Evolutionary conservation across 2,888 invertebrate genomes (phyloP), one percentile per base, ranked within the genome.

Genomic region (Anodontia alba): DNA sequence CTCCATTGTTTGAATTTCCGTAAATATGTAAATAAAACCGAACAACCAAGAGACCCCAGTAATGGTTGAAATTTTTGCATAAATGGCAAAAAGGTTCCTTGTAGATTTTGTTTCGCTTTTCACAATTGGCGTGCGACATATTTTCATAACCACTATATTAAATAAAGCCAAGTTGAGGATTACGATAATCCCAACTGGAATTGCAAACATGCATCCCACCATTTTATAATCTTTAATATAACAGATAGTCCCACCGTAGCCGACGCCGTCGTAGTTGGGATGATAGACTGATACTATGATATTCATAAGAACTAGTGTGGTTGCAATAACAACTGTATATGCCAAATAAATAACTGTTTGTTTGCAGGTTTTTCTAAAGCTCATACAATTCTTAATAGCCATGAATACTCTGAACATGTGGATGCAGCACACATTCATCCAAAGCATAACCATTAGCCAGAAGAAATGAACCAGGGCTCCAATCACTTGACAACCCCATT

Each of bases 41-140:
- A 78, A 80, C 23, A 85, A 46, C 85, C 85, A 85, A 1, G 82
- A 70, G 3, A 78, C 15, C 0, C 85, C 85, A 20, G 85, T 85
- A 7, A 85, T 20, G 8, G 82, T 70, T 8, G 85, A 75, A 5
- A 85, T 73, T 42, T 80, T 82, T 5, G 76, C 74, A 51, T 78
- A 85, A 8, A 85, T 78, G 29, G 73, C 76, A 33, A 82, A 68
- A 33, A 73, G 76, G 38, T 82, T 80, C 23, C 80, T 49, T 26
- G 76, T 49, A 17, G 72, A 62, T 70, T 76, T 73, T 3, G 42
- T 73, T 20, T 36, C 49, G 17, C 42, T 38, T 29, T 78, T 31
- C 10, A 80, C 42, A 1, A 46, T 76, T 5, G 79, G 76, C 36
- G 67, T 42, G 17, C 77, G 43, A n/a, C 67, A 78, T 2, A 85